Evolutionary conservation across 2,888 invertebrate genomes (phyloP).

Genomic region (Deladenus siricidicola): DNA sequence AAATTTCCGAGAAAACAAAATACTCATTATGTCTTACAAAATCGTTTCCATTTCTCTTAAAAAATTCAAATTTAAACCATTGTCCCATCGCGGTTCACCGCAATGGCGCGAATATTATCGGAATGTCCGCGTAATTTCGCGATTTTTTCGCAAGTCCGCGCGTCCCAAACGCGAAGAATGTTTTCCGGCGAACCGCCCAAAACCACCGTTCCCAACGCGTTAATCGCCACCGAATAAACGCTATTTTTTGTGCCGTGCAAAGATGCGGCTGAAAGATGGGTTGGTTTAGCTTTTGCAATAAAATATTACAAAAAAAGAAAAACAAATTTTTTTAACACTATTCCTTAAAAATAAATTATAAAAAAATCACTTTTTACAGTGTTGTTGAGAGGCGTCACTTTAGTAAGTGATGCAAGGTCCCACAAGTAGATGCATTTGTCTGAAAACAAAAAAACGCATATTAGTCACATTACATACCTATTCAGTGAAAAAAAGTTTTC

Average conservation of each 20-base stretch:
- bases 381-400: conserved; percentile 92
- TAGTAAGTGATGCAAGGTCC: conserved; percentile 96
- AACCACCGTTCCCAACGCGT: conserved; percentile 84
- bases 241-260: conserved; percentile 93
- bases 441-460: background rate
- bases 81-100: conserved; percentile 86
- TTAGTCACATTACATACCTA: too few species aligned
- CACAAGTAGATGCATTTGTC: conserved; percentile 93
- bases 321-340: background rate
- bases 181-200: conserved; percentile 94
- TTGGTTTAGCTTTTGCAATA: background rate
- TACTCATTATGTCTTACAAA: background rate
- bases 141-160: conserved; percentile 80
- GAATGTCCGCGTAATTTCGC: conserved; percentile 94
- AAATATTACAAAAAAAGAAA: too few species aligned
- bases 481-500: too few species aligned
- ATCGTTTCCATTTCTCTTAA: background rate
- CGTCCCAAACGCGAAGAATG: conserved; percentile 91
- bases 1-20: background rate
- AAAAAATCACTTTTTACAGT: conserved; percentile 76
- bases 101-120: conserved; percentile 91
- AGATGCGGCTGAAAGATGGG: conserved; percentile 68
- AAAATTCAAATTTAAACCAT: conserved; percentile 48
- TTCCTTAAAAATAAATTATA: background rate
- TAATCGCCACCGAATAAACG: conserved; percentile 97